These are phyloP conservation scores for Crotalus tigris DNA, from an alignment of 2,113 vertebrate species.

Conservation along the genomic window DNA sequence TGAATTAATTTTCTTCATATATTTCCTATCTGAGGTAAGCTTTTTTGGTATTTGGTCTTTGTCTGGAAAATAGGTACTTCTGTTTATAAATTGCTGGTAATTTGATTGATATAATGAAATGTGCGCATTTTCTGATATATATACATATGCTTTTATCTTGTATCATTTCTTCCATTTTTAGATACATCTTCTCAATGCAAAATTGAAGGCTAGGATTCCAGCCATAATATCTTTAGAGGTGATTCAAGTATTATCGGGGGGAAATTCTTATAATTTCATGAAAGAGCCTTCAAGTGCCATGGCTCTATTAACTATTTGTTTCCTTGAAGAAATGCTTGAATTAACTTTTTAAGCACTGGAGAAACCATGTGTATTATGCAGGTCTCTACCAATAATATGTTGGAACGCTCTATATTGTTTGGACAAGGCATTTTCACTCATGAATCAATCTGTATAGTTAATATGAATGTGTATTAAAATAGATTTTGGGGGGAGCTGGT, in stretches of 20 bases:
- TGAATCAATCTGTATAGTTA: neutral
- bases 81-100: conserved; percentile 2
- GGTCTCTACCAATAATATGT: neutral
- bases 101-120: neutral
- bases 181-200: neutral
- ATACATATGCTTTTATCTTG: neutral
- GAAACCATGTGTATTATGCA: neutral
- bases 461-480: neutral
- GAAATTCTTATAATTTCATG: neutral
- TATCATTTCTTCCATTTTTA: neutral
- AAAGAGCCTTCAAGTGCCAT: neutral
- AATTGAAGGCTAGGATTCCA: neutral
- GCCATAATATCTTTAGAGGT: neutral
- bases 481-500: neutral
- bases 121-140: neutral
- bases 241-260: neutral
- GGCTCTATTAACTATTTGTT: neutral
- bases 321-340: neutral
- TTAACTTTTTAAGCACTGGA: too few relatives aligned
- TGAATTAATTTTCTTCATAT: neutral
- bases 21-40: conserved; percentile 2
- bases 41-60: conserved; percentile 5
- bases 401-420: neutral
- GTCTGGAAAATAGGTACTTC: neutral
- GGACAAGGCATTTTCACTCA: neutral